phyloP scores from a whole-genome alignment of 2,797 vertebrate species.

The Sylvia borin region DNA sequence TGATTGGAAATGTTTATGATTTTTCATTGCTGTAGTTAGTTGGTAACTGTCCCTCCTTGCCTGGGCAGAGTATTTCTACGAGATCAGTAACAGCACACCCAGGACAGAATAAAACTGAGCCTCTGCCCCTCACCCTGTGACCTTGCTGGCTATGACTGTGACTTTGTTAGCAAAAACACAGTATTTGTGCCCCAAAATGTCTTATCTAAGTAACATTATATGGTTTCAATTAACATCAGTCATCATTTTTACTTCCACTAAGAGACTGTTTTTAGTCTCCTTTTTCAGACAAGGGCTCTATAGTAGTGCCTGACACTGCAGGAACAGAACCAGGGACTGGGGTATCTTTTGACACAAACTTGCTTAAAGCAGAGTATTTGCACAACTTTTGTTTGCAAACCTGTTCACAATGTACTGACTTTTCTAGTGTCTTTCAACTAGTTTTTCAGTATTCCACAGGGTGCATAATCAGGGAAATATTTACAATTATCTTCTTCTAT shows the following conservation, averaged over 20 bases:
- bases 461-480: neutral
- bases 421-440: neutral
- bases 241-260: neutral
- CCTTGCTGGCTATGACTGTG: neutral
- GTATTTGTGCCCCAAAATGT: neutral
- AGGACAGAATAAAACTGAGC: neutral
- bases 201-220: constrained; percentile 36
- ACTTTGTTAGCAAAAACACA: neutral
- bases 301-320: neutral
- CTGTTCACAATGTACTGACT: neutral
- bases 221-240: constrained; percentile 3
- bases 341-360: neutral
- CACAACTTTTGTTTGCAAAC: neutral
- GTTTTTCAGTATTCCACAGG: neutral
- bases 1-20: neutral
- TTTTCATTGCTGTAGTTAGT: neutral
- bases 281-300: neutral
- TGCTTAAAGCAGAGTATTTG: neutral
- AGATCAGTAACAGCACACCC: neutral
- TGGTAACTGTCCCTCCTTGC: neutral
- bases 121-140: neutral
- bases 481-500: neutral
- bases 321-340: neutral
- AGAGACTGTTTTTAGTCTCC: neutral
- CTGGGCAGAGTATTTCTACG: neutral